Base-by-base conservation (phyloP, 2,113 vertebrate species). In the Strigops habroptila region DNA sequence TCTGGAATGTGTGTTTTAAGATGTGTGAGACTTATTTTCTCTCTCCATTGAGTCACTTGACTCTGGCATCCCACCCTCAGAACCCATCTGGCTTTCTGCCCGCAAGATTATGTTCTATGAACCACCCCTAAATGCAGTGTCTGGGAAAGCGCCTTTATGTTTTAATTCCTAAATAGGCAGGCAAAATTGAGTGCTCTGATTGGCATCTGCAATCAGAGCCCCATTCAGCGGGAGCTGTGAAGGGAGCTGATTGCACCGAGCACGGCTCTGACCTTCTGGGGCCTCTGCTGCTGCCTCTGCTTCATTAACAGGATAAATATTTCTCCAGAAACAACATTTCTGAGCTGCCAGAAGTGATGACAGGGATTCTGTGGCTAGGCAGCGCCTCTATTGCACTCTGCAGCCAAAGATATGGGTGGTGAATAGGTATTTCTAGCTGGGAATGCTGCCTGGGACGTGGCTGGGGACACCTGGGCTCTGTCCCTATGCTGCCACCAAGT, bases 261-360 rank as follows among this genome's bases (percentile, higher is more conserved):
- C 18, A 18, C 73, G 3, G 94, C 97, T 97, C 88, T 97, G 97
- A 97, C 97, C 97, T 97, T 96, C 96, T 59, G 74, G 93, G 93
- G 94, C 95, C 93, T 94, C 90, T 0, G 68, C 85, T 70, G 82
- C 93, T 91, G 96, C 96, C 91, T 96, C 88, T 10, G 91, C 95
- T 96, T 97, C 97, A 96, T 97, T 97, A 97, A 92, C 84, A 91
- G 96, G 95, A 95, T 97, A 97, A 97, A 97, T 97, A 97, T 97
- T 97, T 97, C 93, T 95, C 97, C 95, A 95, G 95, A 96, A 97
- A 97, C 96, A 97, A 96, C 94, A 91, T 96, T 97, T 97, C 52
- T 8, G 73, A 97, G 70, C 93, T 93, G 92, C 88, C 89, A 96
- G 93, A 49, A 97, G 93, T 94, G 96, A 59, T 63, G 93, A 68